These are phyloP conservation scores for Discoglossus pictus DNA, from an alignment of 2,797 vertebrate genomes.

Conservation along the genomic window DNA sequence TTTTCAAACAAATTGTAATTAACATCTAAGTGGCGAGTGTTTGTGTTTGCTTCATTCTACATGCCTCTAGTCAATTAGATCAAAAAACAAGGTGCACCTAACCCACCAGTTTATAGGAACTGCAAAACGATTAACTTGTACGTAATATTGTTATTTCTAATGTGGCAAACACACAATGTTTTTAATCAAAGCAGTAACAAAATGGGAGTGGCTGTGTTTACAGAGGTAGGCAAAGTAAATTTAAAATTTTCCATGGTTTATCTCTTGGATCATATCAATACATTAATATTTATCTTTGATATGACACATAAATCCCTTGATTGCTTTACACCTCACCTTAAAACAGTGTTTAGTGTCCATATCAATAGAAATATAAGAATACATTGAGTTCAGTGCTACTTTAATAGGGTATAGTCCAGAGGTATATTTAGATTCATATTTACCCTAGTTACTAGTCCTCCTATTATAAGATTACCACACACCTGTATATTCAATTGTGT, in stretches of 20 bases:
- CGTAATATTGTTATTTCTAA: slow-evolving; percentile 27
- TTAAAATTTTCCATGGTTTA: slow-evolving; percentile 40
- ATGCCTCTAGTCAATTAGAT: slow-evolving; percentile 40
- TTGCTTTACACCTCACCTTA: slow-evolving; percentile 26
- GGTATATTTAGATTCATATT: too few relatives aligned
- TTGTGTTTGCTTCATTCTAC: slow-evolving; percentile 46
- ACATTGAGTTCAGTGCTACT: too few relatives aligned
- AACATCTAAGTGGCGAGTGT: slow-evolving; percentile 27
- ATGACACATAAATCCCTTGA: slow-evolving; percentile 27
- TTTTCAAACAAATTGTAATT: slow-evolving; percentile 35
- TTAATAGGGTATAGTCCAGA: too few relatives aligned
- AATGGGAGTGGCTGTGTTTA: slow-evolving; percentile 30
- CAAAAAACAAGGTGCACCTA: slow-evolving; percentile 56
- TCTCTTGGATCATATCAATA: slow-evolving; percentile 43
- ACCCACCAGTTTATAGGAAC: slow-evolving; percentile 51
- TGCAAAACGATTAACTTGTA: slow-evolving; percentile 51
- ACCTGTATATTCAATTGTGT: too few relatives aligned
- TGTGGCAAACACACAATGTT: slow-evolving; percentile 30
- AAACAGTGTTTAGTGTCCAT: slow-evolving; percentile 18
- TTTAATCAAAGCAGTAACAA: slow-evolving; percentile 7
- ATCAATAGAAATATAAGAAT: too few relatives aligned
- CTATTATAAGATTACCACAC: too few relatives aligned
- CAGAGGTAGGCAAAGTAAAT: slow-evolving; percentile 32
- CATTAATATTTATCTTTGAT: slow-evolving; percentile 46
- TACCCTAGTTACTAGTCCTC: too few relatives aligned